Evolutionary conservation across 2,113 vertebrate genomes (phyloP).

Genomic region (Saguinus midas): DNA sequence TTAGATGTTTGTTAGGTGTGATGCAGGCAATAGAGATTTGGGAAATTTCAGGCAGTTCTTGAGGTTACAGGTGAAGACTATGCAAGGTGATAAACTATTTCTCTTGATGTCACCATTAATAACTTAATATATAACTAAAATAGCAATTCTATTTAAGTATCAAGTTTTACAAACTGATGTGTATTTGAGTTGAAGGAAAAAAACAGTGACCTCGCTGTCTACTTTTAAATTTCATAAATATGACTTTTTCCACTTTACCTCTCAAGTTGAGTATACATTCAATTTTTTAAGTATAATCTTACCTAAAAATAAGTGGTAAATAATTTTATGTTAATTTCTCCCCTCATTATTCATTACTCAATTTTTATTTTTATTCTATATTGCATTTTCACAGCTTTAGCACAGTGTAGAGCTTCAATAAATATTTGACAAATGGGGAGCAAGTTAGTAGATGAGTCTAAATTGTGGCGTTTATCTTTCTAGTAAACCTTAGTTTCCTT

Average conservation of each 20-base stretch:
- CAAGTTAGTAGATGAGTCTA: neutral
- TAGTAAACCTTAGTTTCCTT: neutral
- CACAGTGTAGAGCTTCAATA: neutral
- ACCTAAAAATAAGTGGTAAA: neutral
- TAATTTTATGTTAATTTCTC: neutral
- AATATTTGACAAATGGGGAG: neutral
- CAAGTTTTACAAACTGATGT: neutral
- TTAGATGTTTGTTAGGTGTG: neutral
- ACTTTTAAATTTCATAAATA: neutral
- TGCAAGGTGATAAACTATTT: neutral
- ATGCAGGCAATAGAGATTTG: neutral
- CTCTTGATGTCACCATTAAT: neutral
- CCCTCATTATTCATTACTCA: neutral
- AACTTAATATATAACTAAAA: neutral
- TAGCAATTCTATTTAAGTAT: neutral
- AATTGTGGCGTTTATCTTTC: neutral
- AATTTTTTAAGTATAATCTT: neutral
- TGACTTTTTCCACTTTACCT: neutral
- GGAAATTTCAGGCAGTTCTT: neutral
- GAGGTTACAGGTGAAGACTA: neutral
- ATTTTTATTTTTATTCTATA: neutral
- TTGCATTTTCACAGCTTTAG: neutral
- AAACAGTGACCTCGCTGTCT: neutral
- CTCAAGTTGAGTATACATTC: neutral
- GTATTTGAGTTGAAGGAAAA: neutral